These are phyloP conservation scores for Percina caprodes DNA, from an alignment of 2,113 vertebrate species.

Conservation along the genomic window DNA sequence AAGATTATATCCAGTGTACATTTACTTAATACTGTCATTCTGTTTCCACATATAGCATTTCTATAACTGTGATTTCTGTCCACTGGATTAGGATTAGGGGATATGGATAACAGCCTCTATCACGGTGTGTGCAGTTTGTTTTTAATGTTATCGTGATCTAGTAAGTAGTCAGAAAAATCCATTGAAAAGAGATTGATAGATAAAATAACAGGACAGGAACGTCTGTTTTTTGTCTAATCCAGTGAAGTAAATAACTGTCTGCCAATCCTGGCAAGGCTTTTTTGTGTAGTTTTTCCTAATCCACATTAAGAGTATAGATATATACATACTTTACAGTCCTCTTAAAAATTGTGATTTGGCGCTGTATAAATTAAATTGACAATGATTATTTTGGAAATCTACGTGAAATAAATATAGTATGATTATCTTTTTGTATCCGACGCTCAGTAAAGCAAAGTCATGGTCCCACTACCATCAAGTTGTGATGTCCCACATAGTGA, in stretches of 20 bases:
- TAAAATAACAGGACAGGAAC: background rate
- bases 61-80: background rate
- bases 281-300: background rate
- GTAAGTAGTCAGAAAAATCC: background rate
- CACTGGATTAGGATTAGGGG: background rate
- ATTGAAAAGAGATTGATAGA: background rate
- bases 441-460: background rate
- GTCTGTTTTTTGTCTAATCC: background rate
- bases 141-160: too few species aligned
- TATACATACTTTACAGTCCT: background rate
- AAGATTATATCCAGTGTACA: background rate
- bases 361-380: background rate
- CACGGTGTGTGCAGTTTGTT: background rate
- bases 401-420: background rate
- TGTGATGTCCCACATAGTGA: background rate
- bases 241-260: background rate
- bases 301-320: background rate
- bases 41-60: background rate
- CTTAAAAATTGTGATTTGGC: background rate
- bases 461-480: background rate
- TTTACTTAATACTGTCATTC: background rate
- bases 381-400: background rate
- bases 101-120: background rate
- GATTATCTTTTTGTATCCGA: background rate
- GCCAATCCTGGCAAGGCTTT: background rate